Evolutionary conservation across 2,888 invertebrate species (phyloP).

Genomic region (Leucoma salicis): DNA sequence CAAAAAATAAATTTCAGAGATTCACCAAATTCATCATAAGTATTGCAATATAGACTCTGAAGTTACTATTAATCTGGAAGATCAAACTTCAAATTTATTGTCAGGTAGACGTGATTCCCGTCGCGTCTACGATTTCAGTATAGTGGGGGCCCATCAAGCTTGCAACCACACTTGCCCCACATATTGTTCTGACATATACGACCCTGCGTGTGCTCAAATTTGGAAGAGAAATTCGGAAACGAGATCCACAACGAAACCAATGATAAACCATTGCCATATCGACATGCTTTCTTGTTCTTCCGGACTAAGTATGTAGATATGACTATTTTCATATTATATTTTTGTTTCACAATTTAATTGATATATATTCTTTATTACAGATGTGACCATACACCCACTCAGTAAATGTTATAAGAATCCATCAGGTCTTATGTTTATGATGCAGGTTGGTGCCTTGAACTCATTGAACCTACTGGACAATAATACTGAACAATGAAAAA

Average conservation of each 20-base stretch:
- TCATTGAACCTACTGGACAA: constrained; percentile 1
- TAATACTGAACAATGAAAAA: too few species aligned
- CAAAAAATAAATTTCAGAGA: constrained; percentile 36
- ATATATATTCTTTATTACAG: constrained; percentile 43
- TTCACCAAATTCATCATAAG: constrained; percentile 40
- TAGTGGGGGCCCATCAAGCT: constrained; percentile 59
- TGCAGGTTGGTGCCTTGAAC: constrained; percentile 4
- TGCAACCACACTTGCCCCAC: constrained; percentile 72
- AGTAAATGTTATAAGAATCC: constrained; percentile 45
- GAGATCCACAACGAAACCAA: constrained; percentile 34
- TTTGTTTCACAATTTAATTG: background rate
- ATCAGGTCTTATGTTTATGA: constrained; percentile 1
- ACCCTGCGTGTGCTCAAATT: constrained; percentile 63
- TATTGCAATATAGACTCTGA: constrained; percentile 30
- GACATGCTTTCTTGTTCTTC: constrained; percentile 64
- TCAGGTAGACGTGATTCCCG: constrained; percentile 25
- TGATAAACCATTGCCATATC: constrained; percentile 74
- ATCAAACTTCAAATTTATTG: background rate
- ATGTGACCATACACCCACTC: constrained; percentile 58
- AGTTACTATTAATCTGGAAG: background rate
- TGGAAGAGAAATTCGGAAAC: constrained; percentile 36
- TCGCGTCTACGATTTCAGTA: constrained; percentile 51
- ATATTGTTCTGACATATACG: constrained; percentile 60
- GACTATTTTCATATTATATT: background rate
- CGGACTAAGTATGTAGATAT: constrained; percentile 48